These are phyloP conservation scores for Linnaemya tessellans DNA, from an alignment of 2,888 invertebrate species.

Conservation along the genomic window DNA sequence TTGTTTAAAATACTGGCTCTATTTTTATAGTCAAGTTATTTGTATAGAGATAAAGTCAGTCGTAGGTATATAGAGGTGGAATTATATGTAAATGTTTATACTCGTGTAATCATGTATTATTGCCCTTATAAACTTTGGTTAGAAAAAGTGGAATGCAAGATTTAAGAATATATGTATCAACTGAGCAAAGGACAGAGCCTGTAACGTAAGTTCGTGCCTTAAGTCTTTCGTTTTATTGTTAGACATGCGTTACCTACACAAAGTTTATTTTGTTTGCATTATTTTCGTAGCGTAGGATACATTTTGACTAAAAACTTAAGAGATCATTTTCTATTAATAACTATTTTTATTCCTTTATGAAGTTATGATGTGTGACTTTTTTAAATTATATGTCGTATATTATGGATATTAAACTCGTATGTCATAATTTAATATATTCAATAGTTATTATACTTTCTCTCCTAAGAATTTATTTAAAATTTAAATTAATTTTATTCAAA, in stretches of 20 bases:
- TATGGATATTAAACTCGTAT: background rate
- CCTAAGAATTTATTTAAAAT: background rate
- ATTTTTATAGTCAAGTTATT: no score
- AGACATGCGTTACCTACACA: no score
- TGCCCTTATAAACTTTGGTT: no score
- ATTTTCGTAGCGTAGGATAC: background rate
- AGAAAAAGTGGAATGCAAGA: no score
- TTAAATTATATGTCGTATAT: background rate
- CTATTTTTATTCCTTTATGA: background rate
- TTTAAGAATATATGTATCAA: no score
- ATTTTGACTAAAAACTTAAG: background rate
- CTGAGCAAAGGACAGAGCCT: no score
- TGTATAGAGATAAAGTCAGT: no score
- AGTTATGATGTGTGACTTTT: background rate
- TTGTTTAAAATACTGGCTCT: no score
- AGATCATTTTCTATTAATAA: background rate
- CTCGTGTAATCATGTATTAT: no score
- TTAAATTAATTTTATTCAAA: constrained; percentile 10
- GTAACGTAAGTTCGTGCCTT: background rate
- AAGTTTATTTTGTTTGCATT: background rate
- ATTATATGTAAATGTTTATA: no score
- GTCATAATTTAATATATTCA: constrained; percentile 15
- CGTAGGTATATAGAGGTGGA: no score
- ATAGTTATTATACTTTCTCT: constrained; percentile 2
- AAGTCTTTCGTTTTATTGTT: background rate